Percentiles rank a stretch among this genome's conserved stretches.
These are phyloP conservation scores for Phaedon cochleariae DNA, from an alignment of 2,888 invertebrate species.

Conservation along the genomic window DNA sequence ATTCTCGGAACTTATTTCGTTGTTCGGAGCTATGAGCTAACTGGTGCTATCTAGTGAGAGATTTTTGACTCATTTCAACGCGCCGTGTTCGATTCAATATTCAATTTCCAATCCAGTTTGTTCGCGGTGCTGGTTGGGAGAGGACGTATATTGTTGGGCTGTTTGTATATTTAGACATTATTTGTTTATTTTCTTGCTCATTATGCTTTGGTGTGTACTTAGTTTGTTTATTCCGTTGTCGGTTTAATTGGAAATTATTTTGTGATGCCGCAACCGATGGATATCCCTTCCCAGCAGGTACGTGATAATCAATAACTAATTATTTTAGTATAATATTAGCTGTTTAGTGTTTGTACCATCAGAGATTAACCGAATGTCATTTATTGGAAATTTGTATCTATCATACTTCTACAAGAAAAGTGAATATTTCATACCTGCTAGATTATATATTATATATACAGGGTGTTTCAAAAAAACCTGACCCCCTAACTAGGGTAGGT, in stretches of 20 bases:
- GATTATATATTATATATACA: too few relatives aligned
- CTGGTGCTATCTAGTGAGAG: background rate
- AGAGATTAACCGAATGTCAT: too few relatives aligned
- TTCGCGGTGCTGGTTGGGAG: background rate
- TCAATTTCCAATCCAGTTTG: background rate
- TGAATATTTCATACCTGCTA: too few relatives aligned
- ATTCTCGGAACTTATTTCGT: background rate
- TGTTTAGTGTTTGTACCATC: too few relatives aligned
- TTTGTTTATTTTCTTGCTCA: background rate
- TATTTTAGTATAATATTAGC: too few relatives aligned
- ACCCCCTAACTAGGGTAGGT: too few relatives aligned
- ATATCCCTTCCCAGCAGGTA: slow-evolving; percentile 38
- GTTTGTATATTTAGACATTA: background rate
- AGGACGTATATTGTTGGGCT: background rate
- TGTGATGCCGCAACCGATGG: slow-evolving; percentile 45
- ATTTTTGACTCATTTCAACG: too few relatives aligned
- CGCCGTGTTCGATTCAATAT: too few relatives aligned
- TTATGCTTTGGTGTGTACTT: background rate
- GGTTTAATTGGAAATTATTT: background rate
- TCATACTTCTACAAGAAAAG: too few relatives aligned
- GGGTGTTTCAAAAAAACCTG: too few relatives aligned
- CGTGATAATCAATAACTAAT: background rate
- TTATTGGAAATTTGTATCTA: too few relatives aligned
- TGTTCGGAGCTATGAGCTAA: background rate
- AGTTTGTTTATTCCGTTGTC: background rate